A percentile compares a stretch with the other conserved stretches of the same genome.
These are phyloP conservation scores for Characodon lateralis DNA, from an alignment of 2,797 vertebrate genomes.

Conservation along the genomic window DNA sequence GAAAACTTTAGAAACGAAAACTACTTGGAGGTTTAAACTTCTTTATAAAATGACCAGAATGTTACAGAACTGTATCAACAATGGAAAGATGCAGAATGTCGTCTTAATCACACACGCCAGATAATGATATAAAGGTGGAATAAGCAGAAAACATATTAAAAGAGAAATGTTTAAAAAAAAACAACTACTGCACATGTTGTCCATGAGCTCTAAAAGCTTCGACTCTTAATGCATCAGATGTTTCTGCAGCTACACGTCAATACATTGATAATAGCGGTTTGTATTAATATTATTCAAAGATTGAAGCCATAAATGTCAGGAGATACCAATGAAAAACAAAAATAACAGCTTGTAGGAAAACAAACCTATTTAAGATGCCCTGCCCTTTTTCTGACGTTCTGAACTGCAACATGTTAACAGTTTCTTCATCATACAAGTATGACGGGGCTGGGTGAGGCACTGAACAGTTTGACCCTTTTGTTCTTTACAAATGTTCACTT, in stretches of 20 bases:
- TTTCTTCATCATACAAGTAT: not conserved
- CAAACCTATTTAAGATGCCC: not conserved
- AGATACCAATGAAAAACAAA: not conserved
- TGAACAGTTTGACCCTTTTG: not conserved
- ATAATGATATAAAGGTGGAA: not conserved
- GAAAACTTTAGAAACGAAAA: not conserved
- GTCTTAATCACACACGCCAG: not conserved
- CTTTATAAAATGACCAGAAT: not conserved
- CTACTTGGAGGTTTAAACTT: not conserved
- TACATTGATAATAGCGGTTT: no score
- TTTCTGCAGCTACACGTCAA: not conserved
- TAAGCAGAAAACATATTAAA: not conserved
- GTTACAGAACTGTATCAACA: not conserved
- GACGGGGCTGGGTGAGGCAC: not conserved
- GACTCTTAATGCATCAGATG: not conserved
- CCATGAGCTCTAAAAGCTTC: not conserved
- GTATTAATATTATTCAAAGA: no score
- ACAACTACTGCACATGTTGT: not conserved
- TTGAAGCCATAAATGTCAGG: no score
- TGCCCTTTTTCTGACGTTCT: not conserved
- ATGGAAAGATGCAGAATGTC: not conserved
- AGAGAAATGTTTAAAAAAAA: not conserved
- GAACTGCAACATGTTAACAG: not conserved
- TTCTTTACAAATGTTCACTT: not conserved
- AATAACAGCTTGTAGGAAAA: not conserved